Base-by-base conservation (phyloP, 2,113 vertebrate genomes). In the Tichodroma muraria region DNA sequence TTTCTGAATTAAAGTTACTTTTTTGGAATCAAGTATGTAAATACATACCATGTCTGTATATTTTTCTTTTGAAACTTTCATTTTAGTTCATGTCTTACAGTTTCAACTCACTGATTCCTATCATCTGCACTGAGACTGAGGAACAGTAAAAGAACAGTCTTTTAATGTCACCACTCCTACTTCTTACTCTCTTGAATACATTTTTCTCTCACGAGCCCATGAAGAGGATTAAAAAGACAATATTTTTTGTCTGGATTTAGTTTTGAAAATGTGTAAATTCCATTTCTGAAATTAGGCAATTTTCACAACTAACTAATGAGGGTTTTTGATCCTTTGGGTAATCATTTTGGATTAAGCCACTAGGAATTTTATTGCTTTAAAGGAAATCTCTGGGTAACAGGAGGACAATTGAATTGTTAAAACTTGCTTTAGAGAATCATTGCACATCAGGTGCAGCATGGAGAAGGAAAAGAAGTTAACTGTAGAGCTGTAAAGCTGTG, bases 1-100 rank as follows among this genome's bases (percentile, higher is more conserved):
- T 94, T 96, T 95, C 94, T 93, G 66, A 96, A 95, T 95, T 95
- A 95, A 94, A 95, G 85, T 69, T 70, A 89, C 89, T 95, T 87
- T 89, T 76, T 84, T 85, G 78, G 93, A 94, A 90, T 82, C 44
- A 79, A 93, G 69, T 69, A 87, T 59, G 38, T 85, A 96, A 96
- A 96, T 88, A 93, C 69, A 94, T 61, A 88, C 85, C 90, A 73
- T 8, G n/a, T 37, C 83, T 88, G 95, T 95, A 82, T 97, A 95
- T 95, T 96, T 96, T 95, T 72, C 92, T 95, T 96, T 87, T 91
- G 77, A 85, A 77, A 75, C 44, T 84, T 91, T 89, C 60, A 89
- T 92, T 96, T 96, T 75, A 89, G 28, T 80, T 89, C 84, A 91
- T 86, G 79, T 45, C n/a, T 95, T 80, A 82, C n/a, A 77, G 84